Percentiles rank a stretch among this genome's conserved stretches.
These are phyloP conservation scores for Lochmaea capreae DNA, from an alignment of 2,888 invertebrate genomes.

Conservation along the genomic window DNA sequence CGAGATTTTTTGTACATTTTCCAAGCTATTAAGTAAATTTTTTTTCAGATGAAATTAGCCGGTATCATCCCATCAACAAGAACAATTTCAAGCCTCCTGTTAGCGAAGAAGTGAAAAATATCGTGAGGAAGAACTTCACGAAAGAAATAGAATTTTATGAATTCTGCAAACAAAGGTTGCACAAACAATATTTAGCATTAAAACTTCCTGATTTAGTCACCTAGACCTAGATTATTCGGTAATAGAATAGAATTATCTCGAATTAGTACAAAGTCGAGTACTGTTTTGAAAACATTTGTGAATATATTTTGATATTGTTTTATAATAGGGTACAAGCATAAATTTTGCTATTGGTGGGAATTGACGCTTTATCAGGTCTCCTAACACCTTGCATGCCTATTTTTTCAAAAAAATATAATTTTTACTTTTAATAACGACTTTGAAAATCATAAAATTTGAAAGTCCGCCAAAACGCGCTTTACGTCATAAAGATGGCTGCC, in stretches of 20 bases:
- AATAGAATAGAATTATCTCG: not conserved
- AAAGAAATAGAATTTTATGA: slow-evolving; percentile 92
- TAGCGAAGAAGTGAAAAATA: slow-evolving; percentile 85
- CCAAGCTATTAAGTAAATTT: not conserved
- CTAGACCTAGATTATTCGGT: not conserved
- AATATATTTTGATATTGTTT: not conserved
- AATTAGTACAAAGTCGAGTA: not conserved
- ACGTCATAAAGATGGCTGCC: no score
- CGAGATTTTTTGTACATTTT: no score
- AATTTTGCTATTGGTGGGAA: no score
- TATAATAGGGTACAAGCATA: no score
- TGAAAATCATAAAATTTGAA: no score
- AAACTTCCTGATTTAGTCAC: slow-evolving; percentile 64
- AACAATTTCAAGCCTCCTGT: slow-evolving; percentile 91
- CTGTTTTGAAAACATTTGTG: not conserved
- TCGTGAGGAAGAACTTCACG: slow-evolving; percentile 87
- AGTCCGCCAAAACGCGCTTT: no score
- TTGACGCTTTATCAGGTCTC: no score
- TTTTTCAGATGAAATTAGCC: slow-evolving; percentile 76
- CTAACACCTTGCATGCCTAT: no score
- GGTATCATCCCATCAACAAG: slow-evolving; percentile 83
- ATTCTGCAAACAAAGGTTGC: slow-evolving; percentile 86
- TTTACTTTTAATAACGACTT: no score
- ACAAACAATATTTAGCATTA: slow-evolving; percentile 82
- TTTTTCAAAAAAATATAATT: no score